Evolutionary conservation across 2,113 vertebrate species (phyloP).

Genomic region (Myxocyprinus asiaticus): DNA sequence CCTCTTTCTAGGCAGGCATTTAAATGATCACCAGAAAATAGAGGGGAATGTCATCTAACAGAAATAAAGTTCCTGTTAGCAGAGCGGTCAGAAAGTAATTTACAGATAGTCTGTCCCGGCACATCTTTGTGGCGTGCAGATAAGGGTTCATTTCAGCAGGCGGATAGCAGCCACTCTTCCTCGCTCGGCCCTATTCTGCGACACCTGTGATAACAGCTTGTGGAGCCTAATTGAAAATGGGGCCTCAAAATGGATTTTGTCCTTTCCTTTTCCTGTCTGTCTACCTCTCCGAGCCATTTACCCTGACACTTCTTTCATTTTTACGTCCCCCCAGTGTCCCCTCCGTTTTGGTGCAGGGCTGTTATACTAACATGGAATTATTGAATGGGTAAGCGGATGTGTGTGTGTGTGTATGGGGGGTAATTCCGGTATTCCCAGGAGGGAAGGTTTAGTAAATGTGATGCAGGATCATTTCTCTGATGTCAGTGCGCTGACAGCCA

Average conservation of each 20-base stretch:
- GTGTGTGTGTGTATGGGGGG: conserved; percentile 27
- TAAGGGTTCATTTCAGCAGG: conserved; percentile 99
- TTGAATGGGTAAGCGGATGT: conserved; percentile 74
- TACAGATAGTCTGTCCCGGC: conserved; percentile 99
- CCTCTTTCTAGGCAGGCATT: conserved; percentile 87
- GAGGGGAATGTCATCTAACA: conserved; percentile 97
- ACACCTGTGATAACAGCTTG: conserved; percentile 99
- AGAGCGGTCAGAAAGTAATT: conserved; percentile 98
- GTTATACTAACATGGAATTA: conserved; percentile 80
- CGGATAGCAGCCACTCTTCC: conserved; percentile 99
- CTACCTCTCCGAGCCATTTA: conserved; percentile 21
- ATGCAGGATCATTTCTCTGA: conserved; percentile 88
- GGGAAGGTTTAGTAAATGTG: conserved; percentile 86
- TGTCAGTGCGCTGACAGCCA: conserved; percentile 93
- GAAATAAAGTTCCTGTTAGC: conserved; percentile 99
- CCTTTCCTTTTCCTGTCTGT: conserved; percentile 85
- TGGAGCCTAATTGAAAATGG: conserved; percentile 99
- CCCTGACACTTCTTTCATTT: conserved; percentile 24
- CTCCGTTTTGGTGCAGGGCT: conserved; percentile 48
- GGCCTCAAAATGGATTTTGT: conserved; percentile 99
- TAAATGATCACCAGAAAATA: conserved; percentile 94
- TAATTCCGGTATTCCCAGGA: conserved; percentile 66
- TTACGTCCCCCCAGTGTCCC: neutral
- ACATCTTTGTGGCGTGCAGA: conserved; percentile 97
- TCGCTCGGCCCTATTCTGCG: conserved; percentile 95